Base-by-base conservation (phyloP, 2,797 vertebrate species). In the Ataeniobius toweri region DNA sequence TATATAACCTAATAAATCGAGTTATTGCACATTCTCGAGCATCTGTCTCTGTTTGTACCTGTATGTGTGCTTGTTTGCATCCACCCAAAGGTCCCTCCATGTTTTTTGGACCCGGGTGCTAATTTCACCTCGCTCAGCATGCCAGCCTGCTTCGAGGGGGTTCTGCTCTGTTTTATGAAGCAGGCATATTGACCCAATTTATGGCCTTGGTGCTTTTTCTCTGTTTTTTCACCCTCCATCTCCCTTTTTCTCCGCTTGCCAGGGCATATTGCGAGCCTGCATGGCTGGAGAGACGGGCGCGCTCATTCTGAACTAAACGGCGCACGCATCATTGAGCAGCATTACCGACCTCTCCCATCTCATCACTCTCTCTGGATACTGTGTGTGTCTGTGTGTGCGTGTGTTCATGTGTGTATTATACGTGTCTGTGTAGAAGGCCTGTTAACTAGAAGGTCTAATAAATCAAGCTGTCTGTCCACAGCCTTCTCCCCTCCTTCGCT, bases 181-280 rank as follows among this genome's bases (percentile, higher is more conserved):
- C 96, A 96, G 95, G 96, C 96, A 97, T 98, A 97, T 97, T 98
- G 97, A 97, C 97, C 97, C 96, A 96, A 96, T 98, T 97, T 97
- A 97, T 96, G 97, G 96, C 96, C 85, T 96, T 95, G 95, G 94
- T 94, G 90, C 96, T 85, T 91, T 96, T 95, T 95, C 95, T 96
- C 95, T 95, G 94, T 24, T 26, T 39, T 76, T 72, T 16, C 61
- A 56, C 56, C 67, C 41, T 22, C 31, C 71, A 63, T 78, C 76
- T 78, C 75, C 74, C 94, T 95, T 94, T 96, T 95, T 96, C 95
- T 96, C 96, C 96, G 69, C 82, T 86, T 96, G 97, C 95, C 83
- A 82, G 95, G 94, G 87, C 81, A 79, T 85, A 88, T 81, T 91
- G 90, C 75, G 74, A 81, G 89, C 71, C 88, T 82, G 88, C 90